Evolutionary conservation across 2,888 invertebrate genomes (phyloP), one percentile per base, ranked within the genome.

Genomic region (Drosophila suboccidentalis): DNA sequence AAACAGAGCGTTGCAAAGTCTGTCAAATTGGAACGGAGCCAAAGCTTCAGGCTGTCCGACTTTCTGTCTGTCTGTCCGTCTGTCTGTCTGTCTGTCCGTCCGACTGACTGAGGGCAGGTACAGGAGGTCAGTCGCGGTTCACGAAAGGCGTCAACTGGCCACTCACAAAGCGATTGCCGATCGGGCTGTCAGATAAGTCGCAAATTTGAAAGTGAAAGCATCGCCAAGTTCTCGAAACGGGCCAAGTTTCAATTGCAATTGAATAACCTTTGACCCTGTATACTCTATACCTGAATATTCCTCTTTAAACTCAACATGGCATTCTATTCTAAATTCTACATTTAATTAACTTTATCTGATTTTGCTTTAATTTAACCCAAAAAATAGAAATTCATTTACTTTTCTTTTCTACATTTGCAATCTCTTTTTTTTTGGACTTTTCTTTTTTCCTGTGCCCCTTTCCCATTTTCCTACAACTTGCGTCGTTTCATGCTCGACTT

Each of bases 131-230:
- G 39, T 9, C n/a, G 17, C 9, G 32, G 77, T 66, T 80, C 66
- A 55, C 46, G 44, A 50, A 38, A 87, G 89, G 83, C 89, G 83
- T 88, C 78, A 83, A 75, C 83, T 75, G 71, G 81, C 83, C 83
- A 88, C 73, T 83, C 87, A 80, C 86, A 76, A 82, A 68, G 66
- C 76, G 79, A 71, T 78, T 81, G 82, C 19, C 10, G 80, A 85
- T 82, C 65, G 65, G 46, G 50, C 57, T 60, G 69, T 6, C 26
- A 44, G 86, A 87, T 85, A 76, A 75, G 22, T 26, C n/a, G 8
- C 36, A 11, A 15, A 50, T 65, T 55, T 29, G 38, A 78, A 79
- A 68, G 66, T 63, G 71, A 75, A 65, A 79, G 69, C 67, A 46
- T 41, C 36, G 43, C 19, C 6, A 49, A 39, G 74, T 75, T 75